Evolutionary conservation across 2,113 vertebrate species (phyloP).

Genomic region (Labeo rohita): DNA sequence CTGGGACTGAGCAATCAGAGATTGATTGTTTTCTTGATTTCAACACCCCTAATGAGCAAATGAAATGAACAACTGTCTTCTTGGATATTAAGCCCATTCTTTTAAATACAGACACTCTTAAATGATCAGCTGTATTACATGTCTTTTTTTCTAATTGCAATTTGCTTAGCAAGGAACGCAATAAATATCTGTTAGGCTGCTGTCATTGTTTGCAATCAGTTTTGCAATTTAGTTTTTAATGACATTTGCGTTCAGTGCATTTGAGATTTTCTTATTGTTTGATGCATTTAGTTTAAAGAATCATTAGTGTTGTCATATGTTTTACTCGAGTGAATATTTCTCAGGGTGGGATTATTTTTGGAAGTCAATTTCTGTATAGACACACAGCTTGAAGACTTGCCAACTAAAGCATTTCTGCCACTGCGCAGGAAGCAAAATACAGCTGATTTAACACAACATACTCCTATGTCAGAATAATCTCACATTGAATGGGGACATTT

Average conservation of each 20-base stretch:
- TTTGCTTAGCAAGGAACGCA: conserved; percentile 19
- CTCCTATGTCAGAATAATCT: neutral
- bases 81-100: conserved; percentile 18
- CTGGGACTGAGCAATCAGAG: conserved; percentile 4
- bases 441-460: neutral
- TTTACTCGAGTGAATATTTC: neutral
- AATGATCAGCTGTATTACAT: conserved; percentile 34
- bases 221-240: conserved; percentile 21
- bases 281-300: neutral
- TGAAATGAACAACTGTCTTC: conserved; percentile 25
- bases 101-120: conserved; percentile 17
- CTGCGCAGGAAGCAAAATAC: neutral
- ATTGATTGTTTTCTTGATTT: conserved; percentile 37
- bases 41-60: neutral
- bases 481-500: too few species aligned
- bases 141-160: conserved; percentile 13
- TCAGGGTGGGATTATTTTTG: neutral
- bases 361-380: neutral
- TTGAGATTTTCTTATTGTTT: neutral
- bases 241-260: neutral
- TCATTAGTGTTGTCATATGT: neutral
- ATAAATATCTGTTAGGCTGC: conserved; percentile 15
- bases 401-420: neutral
- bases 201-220: conserved; percentile 36
- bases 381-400: neutral